phyloP scores from a whole-genome alignment of 2,113 vertebrate genomes.

The Romanogobio albipinnatus region DNA sequence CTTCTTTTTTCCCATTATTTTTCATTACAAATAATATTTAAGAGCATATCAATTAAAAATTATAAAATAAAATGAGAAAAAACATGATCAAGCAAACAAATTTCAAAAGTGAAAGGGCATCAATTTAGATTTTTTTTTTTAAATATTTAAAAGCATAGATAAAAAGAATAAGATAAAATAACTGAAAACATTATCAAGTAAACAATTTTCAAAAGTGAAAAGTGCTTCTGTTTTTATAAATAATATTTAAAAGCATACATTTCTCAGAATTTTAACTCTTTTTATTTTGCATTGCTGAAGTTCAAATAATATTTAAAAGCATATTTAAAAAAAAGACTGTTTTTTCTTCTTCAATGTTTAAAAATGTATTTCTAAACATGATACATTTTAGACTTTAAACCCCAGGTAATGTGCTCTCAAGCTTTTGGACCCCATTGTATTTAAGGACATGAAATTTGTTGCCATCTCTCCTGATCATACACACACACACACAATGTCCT shows the following conservation, averaged over 20 bases:
- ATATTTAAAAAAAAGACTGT: background rate
- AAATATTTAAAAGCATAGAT: background rate
- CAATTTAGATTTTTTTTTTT: background rate
- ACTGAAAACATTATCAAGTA: no score
- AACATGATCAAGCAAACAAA: background rate
- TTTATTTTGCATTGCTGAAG: no score
- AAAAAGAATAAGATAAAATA: no score
- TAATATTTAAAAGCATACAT: background rate
- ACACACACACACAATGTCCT: background rate
- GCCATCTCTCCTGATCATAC: background rate
- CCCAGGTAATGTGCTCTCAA: background rate
- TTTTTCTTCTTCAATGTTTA: background rate
- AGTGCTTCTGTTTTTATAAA: background rate
- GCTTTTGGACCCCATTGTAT: background rate
- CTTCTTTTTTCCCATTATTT: background rate
- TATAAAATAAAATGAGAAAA: background rate
- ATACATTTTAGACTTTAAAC: background rate
- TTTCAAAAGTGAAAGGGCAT: background rate
- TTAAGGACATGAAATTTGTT: background rate
- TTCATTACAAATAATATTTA: background rate
- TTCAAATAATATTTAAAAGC: background rate
- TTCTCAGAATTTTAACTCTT: no score
- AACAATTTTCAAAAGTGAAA: no score
- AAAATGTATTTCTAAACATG: background rate
- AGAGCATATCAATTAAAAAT: background rate